Base-by-base conservation (phyloP, 2,888 invertebrate species). In the Drosophila mercatorum region DNA sequence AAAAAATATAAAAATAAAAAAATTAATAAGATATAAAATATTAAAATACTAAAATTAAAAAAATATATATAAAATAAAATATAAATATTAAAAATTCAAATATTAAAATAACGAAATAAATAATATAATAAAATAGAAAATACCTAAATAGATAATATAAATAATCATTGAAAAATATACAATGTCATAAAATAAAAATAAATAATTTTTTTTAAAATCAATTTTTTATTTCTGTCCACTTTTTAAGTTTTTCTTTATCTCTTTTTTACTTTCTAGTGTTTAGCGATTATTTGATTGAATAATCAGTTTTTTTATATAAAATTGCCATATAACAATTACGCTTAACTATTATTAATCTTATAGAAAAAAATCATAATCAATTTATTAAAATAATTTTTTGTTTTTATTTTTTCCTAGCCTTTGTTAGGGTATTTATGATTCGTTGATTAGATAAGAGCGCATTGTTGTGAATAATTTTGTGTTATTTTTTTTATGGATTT, bases 401-500 rank as follows among this genome's bases (percentile, higher is more conserved):
- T 26, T 31, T 49, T 31, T 31, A 36, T 40, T 28, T 38, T 14
- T 14, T 2, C 1, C 5, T 7, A n/a, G 2, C 5, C 51, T 34
- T 59, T 58, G 44, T 51, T 49, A 69, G 76, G 14, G 76, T 73
- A 77, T 73, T 47, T 11, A 8, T 10, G 7, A 34, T 64, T 65
- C 68, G 51, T 40, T 44, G 8, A 26, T 8, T 34, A 38, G 31
- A 51, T 10, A 22, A 1, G 10, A 14, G 6, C 8, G 34, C n/a
- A 31, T 51, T 22, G 31, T 34, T 43, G 49, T 43, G 55, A 63
- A 49, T 65, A 65, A n/a, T 14, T 49, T 47, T 47, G 11, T 71
- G 52, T 62, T 17, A 17, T 17, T 17, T 71, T 63, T 78, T 82
- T 76, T 79, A 77, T 79, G 69, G 69, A 40, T 80, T 82, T 80